Evolutionary conservation across 2,113 vertebrate genomes (phyloP).

Genomic region (Upupa epops): DNA sequence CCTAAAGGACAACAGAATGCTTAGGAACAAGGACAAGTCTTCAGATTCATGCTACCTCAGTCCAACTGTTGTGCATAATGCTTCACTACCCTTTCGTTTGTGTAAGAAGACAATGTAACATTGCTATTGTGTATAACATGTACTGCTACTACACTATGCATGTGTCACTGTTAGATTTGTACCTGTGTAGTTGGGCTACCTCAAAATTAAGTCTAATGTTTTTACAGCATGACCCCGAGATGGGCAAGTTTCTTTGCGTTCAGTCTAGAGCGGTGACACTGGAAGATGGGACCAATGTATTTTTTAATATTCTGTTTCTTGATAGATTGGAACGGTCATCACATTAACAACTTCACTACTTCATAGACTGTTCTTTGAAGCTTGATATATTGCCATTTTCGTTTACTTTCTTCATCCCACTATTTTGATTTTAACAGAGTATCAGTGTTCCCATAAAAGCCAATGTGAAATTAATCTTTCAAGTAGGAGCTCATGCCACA

Average conservation of each 20-base stretch:
- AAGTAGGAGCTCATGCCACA: slow-evolving; percentile 21
- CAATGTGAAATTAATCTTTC: slow-evolving; percentile 11
- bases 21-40: background rate
- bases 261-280: background rate
- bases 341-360: background rate
- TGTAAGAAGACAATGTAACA: background rate
- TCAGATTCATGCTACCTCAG: background rate
- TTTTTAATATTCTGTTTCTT: background rate
- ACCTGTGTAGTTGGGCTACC: background rate
- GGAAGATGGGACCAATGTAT: background rate
- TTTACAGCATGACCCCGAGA: background rate
- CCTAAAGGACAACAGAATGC: background rate
- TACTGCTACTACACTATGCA: background rate
- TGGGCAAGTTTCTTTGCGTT: background rate
- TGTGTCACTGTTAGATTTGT: background rate
- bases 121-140: background rate
- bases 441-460: background rate
- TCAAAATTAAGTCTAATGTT: background rate
- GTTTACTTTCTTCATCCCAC: background rate
- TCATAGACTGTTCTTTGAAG: background rate
- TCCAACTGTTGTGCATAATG: background rate
- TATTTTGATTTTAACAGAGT: background rate
- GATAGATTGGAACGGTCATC: background rate
- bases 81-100: background rate
- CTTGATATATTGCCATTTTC: background rate